These are phyloP conservation scores for Zoroaster sp. DNA, from an alignment of 53 echinoderm and acorn worm genomes.

Conservation along the genomic window DNA sequence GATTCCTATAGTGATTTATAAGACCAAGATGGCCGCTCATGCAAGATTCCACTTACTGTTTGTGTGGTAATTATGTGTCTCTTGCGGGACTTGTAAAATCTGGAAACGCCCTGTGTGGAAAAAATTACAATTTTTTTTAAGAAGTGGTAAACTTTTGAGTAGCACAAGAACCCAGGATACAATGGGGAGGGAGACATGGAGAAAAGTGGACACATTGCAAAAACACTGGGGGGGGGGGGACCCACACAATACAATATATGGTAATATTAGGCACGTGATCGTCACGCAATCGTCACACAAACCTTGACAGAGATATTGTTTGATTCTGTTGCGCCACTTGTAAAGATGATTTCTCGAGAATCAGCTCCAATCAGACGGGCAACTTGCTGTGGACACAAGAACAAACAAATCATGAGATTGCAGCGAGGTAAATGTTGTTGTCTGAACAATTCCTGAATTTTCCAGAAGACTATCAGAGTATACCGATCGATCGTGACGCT, in stretches of 20 bases:
- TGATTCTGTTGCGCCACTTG: constrained; percentile 97
- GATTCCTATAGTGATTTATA: too few relatives aligned
- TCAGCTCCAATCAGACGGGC: constrained; percentile 93
- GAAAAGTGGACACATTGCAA: too few relatives aligned
- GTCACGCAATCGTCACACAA: neutral
- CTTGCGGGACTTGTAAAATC: constrained; percentile 97
- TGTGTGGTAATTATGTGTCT: constrained; percentile 96
- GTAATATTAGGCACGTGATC: neutral
- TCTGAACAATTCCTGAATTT: too few relatives aligned
- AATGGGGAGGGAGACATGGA: too few relatives aligned
- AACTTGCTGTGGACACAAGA: constrained; percentile 78
- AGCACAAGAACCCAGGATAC: neutral
- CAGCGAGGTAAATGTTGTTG: too few relatives aligned
- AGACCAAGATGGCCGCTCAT: too few relatives aligned
- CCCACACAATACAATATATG: neutral
- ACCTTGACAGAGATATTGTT: constrained; percentile 97
- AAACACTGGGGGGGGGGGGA: too few relatives aligned
- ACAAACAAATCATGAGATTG: too few relatives aligned
- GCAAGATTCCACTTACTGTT: constrained; percentile 67
- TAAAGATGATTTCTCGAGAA: constrained; percentile 89
- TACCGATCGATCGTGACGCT: too few relatives aligned
- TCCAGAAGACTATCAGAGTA: too few relatives aligned
- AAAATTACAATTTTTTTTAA: neutral
- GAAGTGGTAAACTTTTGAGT: neutral
- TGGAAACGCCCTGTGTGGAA: constrained; percentile 75